Base-by-base conservation (phyloP, 2,888 invertebrate genomes). In the Oligia fasciuncula region DNA sequence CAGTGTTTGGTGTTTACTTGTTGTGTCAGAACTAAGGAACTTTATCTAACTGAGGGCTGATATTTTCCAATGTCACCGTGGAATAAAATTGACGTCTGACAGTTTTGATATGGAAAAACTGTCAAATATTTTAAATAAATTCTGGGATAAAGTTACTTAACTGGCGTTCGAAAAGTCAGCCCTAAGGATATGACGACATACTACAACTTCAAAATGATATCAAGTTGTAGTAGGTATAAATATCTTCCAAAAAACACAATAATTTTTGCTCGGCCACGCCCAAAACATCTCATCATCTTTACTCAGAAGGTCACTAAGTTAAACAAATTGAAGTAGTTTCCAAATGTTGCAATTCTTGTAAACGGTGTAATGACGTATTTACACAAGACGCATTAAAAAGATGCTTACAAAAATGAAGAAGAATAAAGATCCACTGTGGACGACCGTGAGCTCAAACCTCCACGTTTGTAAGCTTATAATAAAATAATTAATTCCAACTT, bases 401-500 rank as follows among this genome's bases (percentile, higher is more conserved):
- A 17, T 51, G 46, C n/a, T n/a, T 62, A 69, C 70, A 80, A 81
- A 80, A 87, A 85, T 51, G 11, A 73, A 77, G 46, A 85, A 77
- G 54, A 71, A 76, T 60, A 51, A 80, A 85, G 73, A 82, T 51
- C 54, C 43, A 71, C 83, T 83, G 88, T 78, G 76, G 91, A 84
- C 88, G 92, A 84, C 93, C 93, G 80, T 93, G 93, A 92, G 90
- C 91, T 89, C 86, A 88, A 90, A 92, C 83, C 73, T 73, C 82
- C 87, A 83, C 86, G 77, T 72, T 77, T 76, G 86, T 87, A 85
- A 90, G 80, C 88, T 86, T 90, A 79, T 89, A 88, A 88, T 89
- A 88, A 88, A 88, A 90, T 90, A 91, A 91, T 91, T 90, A 91
- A 93, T 93, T 90, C 88, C 83, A 89, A 85, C 80, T 90, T 92